Base-by-base conservation (phyloP, 2,888 invertebrate genomes). In the Pseudanteris insignis region DNA sequence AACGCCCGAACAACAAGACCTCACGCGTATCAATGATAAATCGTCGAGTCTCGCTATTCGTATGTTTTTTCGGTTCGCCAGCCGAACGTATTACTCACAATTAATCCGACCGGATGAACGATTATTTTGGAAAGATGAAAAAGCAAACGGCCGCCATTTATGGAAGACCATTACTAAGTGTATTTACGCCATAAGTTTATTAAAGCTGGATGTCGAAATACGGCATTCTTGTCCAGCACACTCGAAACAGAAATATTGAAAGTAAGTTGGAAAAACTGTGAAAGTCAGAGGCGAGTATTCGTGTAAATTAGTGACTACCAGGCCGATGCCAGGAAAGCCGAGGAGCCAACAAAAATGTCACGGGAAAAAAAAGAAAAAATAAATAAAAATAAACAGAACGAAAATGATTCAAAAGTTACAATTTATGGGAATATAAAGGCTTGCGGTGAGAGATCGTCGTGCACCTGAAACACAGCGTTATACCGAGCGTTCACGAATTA, bases 281-380 rank as follows among this genome's bases (percentile, higher is more conserved):
- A 41, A 57, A 57, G 57, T 54, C 53, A 24, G 43, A 43, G 40
- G 34, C 40, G 10, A 55, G 40, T 41, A 33, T 40, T 15, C 13
- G 57, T 43, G 57, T 57, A 57, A 57, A 57, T 57, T 57, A 57
- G 57, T 30, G 57, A 37, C 48, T 57, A 37, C 57, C 41, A 30
- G 26, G 34, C 34, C 40, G 40, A 33, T 40, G 47, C 47, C 55
- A 55, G 40, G 44, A 47, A 55, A 55, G 55, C 32, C 18, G 34
- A 38, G 46, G 33, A 47, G 8, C 55, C 28, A 46, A 38, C 46
- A 47, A 55, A 55, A 55, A 55, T 47, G 41, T 55, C 41, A 47
- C 47, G n/a, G n/a, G n/a, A n/a, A n/a, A n/a, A n/a, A n/a, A n/a
- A n/a, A n/a, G n/a, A n/a, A n/a, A n/a, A n/a, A n/a, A n/a, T n/a